phyloP scores from a whole-genome alignment of 2,797 vertebrate species.

The Lepidocolaptes lacrymiger region DNA sequence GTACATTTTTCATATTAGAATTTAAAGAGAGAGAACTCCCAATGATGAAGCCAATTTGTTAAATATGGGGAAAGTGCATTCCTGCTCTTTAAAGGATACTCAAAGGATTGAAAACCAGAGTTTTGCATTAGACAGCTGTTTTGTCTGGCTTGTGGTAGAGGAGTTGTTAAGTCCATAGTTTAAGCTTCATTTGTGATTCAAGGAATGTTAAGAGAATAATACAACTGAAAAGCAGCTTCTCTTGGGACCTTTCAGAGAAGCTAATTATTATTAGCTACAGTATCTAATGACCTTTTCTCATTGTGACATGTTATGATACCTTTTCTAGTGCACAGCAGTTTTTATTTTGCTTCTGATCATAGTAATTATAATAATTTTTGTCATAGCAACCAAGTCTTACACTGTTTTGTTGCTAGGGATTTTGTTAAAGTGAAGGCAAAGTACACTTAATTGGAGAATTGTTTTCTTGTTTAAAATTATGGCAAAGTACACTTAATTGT shows the following conservation, averaged over 20 bases:
- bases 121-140: not conserved
- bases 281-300: not conserved
- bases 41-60: not conserved
- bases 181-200: not conserved
- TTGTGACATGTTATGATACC: not conserved
- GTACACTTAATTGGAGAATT: conserved; percentile 46
- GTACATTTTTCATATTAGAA: not conserved
- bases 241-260: not conserved
- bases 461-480: conserved; percentile 42
- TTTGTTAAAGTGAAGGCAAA: conserved; percentile 40
- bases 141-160: not conserved
- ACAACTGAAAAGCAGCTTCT: not conserved
- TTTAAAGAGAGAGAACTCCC: not conserved
- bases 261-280: conserved; percentile 1
- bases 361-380: conserved; percentile 54
- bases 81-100: not conserved
- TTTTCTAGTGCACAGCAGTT: not conserved
- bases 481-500: conserved; percentile 6
- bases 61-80: not conserved
- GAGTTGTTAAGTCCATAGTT: not conserved
- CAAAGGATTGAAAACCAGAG: not conserved
- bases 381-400: conserved; percentile 20
- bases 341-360: conserved; percentile 25
- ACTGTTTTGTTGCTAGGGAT: conserved; percentile 13
- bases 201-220: not conserved